Percentiles rank a stretch among this genome's conserved stretches.
phyloP scores from a whole-genome alignment of 2,113 vertebrate genomes.

The Pavo muticus region DNA sequence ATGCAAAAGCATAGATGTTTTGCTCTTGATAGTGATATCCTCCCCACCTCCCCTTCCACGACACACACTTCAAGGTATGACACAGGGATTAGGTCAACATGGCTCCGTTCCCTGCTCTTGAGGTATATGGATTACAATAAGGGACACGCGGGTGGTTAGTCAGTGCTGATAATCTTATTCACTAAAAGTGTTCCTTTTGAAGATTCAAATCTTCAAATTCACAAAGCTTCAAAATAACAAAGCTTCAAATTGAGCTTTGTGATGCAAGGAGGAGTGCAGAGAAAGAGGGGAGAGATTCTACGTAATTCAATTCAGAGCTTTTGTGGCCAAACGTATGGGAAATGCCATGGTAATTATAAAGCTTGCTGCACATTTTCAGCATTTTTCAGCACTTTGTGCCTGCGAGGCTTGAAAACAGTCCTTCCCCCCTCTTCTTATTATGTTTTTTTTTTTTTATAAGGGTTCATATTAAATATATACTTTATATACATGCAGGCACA shows the following conservation, averaged over 20 bases:
- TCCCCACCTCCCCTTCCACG: background rate
- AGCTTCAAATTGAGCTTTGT: conserved; percentile 25
- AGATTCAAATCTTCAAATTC: background rate
- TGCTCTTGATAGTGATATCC: background rate
- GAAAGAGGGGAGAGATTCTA: background rate
- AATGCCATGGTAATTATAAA: background rate
- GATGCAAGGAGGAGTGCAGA: background rate
- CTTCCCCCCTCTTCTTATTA: background rate
- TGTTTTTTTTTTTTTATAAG: conserved; percentile 14
- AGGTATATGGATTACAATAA: conserved; percentile 7
- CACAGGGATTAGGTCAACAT: background rate
- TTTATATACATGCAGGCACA: background rate
- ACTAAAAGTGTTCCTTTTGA: conserved; percentile 14
- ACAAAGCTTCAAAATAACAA: background rate
- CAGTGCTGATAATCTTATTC: background rate
- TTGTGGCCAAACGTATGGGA: background rate
- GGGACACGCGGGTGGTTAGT: background rate
- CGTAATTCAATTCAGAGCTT: background rate
- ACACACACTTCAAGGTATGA: background rate
- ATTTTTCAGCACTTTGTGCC: background rate
- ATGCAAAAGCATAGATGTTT: background rate
- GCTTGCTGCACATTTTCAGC: background rate
- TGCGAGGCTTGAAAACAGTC: background rate
- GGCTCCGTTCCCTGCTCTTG: background rate
- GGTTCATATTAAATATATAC: background rate